These are phyloP conservation scores for Magallana ariakensis DNA, from an alignment of 1,140 invertebrate genomes.

Conservation along the genomic window DNA sequence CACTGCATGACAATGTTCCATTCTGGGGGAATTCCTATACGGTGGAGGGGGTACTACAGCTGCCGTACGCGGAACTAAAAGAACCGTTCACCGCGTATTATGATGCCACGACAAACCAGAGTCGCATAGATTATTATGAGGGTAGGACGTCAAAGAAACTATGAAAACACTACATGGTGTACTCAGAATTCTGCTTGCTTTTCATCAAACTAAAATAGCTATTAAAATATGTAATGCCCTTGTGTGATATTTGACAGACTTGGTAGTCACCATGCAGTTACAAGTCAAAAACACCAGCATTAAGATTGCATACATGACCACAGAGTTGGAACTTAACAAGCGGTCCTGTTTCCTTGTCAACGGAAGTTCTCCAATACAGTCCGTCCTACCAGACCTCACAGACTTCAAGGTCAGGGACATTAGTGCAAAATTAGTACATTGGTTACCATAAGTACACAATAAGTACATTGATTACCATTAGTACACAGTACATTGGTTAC, in stretches of 20 bases:
- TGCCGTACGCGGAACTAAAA: constrained; percentile 95
- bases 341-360: constrained; percentile 92
- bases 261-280: constrained; percentile 93
- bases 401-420: constrained; percentile 82
- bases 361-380: constrained; percentile 83
- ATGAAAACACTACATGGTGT: no score
- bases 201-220: no score
- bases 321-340: constrained; percentile 85
- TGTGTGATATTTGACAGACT: constrained; percentile 68
- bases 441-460: no score
- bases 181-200: no score
- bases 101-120: constrained; percentile 86
- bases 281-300: constrained; percentile 87
- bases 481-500: no score
- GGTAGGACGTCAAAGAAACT: constrained; percentile 80
- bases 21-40: constrained; percentile 63
- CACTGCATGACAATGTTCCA: constrained; percentile 55
- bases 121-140: constrained; percentile 96
- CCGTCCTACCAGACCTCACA: constrained; percentile 89
- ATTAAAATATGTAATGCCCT: no score
- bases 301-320: constrained; percentile 93
- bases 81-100: constrained; percentile 93
- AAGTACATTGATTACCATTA: no score
- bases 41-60: constrained; percentile 75
- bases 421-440: no score